These are phyloP conservation scores for Trichoplusia ni DNA, from an alignment of 1,140 invertebrate genomes.

Conservation along the genomic window DNA sequence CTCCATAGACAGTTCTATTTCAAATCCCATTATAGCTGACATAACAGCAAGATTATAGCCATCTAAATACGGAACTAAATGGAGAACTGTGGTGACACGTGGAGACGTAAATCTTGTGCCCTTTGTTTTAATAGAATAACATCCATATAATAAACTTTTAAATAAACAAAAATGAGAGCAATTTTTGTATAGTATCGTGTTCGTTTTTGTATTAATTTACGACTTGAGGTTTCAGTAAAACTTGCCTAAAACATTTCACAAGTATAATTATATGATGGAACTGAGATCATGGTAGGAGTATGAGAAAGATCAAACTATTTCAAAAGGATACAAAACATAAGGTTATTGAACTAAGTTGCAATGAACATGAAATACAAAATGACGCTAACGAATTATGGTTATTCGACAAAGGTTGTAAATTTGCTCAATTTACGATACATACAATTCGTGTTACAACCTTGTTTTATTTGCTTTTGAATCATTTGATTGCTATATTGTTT, in stretches of 20 bases:
- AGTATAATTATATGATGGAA: no score
- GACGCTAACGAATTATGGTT: neutral
- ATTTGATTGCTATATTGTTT: neutral
- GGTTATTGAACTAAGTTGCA: neutral
- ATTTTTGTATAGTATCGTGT: no score
- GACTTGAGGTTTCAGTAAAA: no score
- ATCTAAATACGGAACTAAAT: neutral
- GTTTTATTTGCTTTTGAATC: neutral
- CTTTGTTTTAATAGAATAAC: neutral
- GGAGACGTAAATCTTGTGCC: neutral
- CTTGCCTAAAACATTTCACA: no score
- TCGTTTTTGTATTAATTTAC: no score
- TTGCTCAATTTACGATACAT: neutral
- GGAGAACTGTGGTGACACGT: neutral
- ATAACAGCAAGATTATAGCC: conserved; percentile 15
- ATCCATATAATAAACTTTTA: no score
- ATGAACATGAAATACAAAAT: neutral
- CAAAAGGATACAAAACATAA: no score
- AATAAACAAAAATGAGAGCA: no score
- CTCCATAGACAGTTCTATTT: conserved; percentile 1
- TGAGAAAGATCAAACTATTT: no score
- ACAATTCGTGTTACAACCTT: neutral
- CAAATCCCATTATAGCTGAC: neutral
- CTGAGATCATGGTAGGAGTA: no score
- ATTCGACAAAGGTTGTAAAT: neutral